Base-by-base conservation (phyloP, 2,113 vertebrate species). In the Prunella fulvescens region DNA sequence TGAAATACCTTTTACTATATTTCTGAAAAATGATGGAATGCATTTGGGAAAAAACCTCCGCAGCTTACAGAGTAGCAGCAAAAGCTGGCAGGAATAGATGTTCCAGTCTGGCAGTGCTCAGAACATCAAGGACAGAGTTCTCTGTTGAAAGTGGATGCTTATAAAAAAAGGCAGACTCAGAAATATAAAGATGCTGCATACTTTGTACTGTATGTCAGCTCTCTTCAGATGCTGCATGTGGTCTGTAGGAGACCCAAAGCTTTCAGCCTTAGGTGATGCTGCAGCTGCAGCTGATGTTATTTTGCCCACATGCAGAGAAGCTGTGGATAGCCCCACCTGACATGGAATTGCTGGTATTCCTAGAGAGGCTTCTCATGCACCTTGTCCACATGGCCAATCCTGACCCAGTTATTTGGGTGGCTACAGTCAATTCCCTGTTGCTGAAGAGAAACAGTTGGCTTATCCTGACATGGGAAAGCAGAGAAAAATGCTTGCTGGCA, bases 1-100 rank as follows among this genome's bases (percentile, higher is more conserved):
- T 47, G 31, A 80, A 94, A n/a, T 42, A 53, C 6, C 22, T 93
- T 66, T 56, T 71, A 64, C 76, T 51, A 11, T 56, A 26, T 64
- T 91, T 93, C 70, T 72, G 44, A 76, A 85, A 83, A 90, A 93
- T 19, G 28, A 65, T 45, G 53, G n/a, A 72, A 26, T 25, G 45
- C 10, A 35, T 82, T 74, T 26, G 23, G 40, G 47, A 54, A 70
- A 51, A 88, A 79, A 57, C 20, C 25, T 82, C 44, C 77, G 53
- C 57, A 82, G 22, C 37, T 72, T 71, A 56, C 17, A 69, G n/a
- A 72, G 16, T 37, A 80, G 42, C 1, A 9, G 26, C 44, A 80
- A 82, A n/a, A 93, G 7, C 56, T 72, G 73, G 31, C 28, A 72
- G 28, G 24, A 79, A 67, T 44, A 78, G 76, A 51, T 48, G 18